Evolutionary conservation across 2,888 invertebrate species (phyloP).

Genomic region (Mythimna loreyi): DNA sequence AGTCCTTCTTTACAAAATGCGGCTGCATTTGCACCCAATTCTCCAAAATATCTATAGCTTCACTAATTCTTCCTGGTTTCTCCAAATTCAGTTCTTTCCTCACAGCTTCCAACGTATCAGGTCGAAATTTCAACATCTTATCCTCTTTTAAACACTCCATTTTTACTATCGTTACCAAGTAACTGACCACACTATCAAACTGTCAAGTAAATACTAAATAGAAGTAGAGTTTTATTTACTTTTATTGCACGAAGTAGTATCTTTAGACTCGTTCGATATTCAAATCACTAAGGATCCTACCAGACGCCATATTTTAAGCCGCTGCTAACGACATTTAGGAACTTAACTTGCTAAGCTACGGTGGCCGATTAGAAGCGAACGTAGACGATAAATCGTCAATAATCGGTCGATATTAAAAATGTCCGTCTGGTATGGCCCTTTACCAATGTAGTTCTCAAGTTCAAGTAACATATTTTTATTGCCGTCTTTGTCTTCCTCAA

Average conservation of each 20-base stretch:
- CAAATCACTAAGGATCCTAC: neutral
- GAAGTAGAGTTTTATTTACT: conserved; percentile 1
- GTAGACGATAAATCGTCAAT: neutral
- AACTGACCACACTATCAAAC: conserved; percentile 20
- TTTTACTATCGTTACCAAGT: neutral
- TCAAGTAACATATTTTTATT: neutral
- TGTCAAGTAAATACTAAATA: conserved; percentile 18
- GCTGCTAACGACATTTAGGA: neutral
- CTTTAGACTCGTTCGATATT: neutral
- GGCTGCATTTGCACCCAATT: conserved; percentile 75
- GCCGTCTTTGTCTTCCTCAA: neutral
- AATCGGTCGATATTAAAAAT: neutral
- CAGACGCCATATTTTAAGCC: neutral
- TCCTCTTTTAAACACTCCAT: conserved; percentile 65
- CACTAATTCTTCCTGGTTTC: conserved; percentile 65
- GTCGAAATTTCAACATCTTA: conserved; percentile 58
- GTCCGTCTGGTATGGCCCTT: neutral
- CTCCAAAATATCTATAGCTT: conserved; percentile 73
- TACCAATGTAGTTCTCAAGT: neutral
- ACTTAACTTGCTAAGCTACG: too few species aligned
- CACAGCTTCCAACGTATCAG: conserved; percentile 67
- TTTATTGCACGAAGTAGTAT: conserved; percentile 20
- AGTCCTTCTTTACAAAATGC: conserved; percentile 75
- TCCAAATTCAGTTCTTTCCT: conserved; percentile 69
- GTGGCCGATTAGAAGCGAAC: neutral